A percentile compares a stretch with the other conserved stretches of the same genome.
Conservation (phyloP, 2,113 vertebrate genomes). For the Serilophus lunatus region DNA sequence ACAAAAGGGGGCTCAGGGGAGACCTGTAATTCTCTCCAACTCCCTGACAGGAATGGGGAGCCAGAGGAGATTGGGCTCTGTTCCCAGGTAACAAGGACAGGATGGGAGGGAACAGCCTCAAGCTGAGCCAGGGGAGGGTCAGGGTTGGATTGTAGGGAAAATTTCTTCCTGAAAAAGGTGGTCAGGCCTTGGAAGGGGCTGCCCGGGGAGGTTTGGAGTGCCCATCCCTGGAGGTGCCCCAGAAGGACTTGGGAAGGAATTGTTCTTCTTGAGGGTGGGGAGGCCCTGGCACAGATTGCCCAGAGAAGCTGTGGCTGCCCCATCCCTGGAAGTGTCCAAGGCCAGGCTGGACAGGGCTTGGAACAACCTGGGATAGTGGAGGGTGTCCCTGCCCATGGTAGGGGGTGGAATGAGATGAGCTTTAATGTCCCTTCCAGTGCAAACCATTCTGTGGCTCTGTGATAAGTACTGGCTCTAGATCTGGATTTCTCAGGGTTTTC, state of each 20-base stretch:
- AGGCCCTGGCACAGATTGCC: not conserved
- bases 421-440: rapidly evolving
- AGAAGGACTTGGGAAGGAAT: not conserved
- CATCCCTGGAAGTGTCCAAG: not conserved
- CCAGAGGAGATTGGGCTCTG: too few relatives aligned
- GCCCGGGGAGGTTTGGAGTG: not conserved
- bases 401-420: rapidly evolving
- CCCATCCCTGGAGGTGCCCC: too few relatives aligned
- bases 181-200: not conserved
- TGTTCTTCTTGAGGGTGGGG: not conserved
- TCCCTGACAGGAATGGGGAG: too few relatives aligned
- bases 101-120: too few relatives aligned
- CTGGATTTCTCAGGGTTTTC: rapidly evolving
- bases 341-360: too few relatives aligned
- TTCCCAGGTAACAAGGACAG: too few relatives aligned
- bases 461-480: not conserved
- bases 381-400: not conserved
- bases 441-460: not conserved
- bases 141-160: too few relatives aligned
- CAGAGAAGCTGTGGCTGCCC: not conserved
- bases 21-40: too few relatives aligned
- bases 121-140: too few relatives aligned
- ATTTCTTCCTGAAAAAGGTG: too few relatives aligned
- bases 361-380: not conserved
- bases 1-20: too few relatives aligned